Evolutionary conservation across 2,113 vertebrate species (phyloP).

Genomic region (Sorex araneus): DNA sequence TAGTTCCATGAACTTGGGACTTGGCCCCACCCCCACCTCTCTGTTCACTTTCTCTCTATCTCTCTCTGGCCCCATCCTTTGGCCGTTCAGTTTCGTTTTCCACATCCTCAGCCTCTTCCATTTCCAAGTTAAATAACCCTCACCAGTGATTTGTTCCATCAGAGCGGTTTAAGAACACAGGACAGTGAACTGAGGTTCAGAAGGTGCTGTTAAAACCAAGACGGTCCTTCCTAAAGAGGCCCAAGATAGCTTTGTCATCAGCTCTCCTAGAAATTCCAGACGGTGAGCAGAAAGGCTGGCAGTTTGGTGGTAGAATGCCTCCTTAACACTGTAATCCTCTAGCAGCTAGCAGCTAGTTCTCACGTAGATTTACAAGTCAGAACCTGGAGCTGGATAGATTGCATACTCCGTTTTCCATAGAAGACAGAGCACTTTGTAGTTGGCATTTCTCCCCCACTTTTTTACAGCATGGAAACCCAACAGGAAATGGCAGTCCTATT

Average conservation of each 20-base stretch:
- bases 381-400: constrained; percentile 63
- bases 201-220: constrained; percentile 71
- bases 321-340: constrained; percentile 70
- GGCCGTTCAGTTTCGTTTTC: constrained; percentile 79
- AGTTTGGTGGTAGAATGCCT: constrained; percentile 52
- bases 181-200: constrained; percentile 68
- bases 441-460: constrained; percentile 72
- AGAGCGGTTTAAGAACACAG: constrained; percentile 78
- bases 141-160: constrained; percentile 82
- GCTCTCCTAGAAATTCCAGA: constrained; percentile 44
- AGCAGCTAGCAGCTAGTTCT: constrained; percentile 76
- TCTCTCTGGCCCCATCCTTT: constrained; percentile 68
- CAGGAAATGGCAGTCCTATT: constrained; percentile 78
- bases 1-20: constrained; percentile 67
- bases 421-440: constrained; percentile 67
- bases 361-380: constrained; percentile 80
- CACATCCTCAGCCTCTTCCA: constrained; percentile 80
- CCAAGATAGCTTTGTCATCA: constrained; percentile 71
- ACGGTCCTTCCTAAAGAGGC: constrained; percentile 52
- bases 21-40: constrained; percentile 59
- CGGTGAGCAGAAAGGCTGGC: constrained; percentile 59
- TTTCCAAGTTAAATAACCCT: constrained; percentile 83
- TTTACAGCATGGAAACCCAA: constrained; percentile 77
- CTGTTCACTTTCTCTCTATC: constrained; percentile 13
- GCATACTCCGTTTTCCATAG: constrained; percentile 71